Conservation (phyloP, 2,797 vertebrate species). For the Pygocentrus nattereri region DNA sequence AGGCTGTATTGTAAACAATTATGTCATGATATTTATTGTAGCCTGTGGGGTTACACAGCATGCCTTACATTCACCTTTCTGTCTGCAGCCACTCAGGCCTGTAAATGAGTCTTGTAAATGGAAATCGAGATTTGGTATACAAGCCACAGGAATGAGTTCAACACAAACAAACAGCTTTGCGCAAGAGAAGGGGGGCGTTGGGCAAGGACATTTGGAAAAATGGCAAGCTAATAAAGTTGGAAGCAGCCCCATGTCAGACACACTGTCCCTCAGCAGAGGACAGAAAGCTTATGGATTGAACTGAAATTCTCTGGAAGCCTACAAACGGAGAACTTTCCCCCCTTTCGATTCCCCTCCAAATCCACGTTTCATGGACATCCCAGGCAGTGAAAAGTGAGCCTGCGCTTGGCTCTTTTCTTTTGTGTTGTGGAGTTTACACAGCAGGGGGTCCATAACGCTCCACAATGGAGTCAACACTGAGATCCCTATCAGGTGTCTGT, state of each 20-base stretch:
- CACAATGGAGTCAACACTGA: conserved; percentile 32
- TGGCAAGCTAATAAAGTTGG: conserved; percentile 16
- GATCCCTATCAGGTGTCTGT: conserved; percentile 58
- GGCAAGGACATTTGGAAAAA: conserved; percentile 33
- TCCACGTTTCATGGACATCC: conserved; percentile 23
- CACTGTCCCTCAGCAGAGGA: not conserved
- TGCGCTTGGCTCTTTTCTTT: not conserved
- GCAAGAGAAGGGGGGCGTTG: not conserved
- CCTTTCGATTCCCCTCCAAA: not conserved
- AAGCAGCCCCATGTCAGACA: conserved; percentile 21
- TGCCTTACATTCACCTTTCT: not conserved
- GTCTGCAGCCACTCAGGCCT: not conserved
- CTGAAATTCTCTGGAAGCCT: conserved; percentile 25
- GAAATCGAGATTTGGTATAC: conserved; percentile 46
- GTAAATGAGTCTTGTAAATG: conserved; percentile 35
- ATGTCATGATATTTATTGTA: not conserved
- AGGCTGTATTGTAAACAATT: not conserved
- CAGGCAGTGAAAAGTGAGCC: not conserved
- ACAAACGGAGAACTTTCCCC: not conserved
- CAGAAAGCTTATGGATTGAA: conserved; percentile 24
- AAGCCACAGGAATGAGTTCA: conserved; percentile 51
- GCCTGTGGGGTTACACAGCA: not conserved
- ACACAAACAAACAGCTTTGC: conserved; percentile 39
- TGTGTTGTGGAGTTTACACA: conserved; percentile 19
- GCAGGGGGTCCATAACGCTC: conserved; percentile 33